Conservation (phyloP, 2,113 vertebrate species). For the Strix aluco region DNA sequence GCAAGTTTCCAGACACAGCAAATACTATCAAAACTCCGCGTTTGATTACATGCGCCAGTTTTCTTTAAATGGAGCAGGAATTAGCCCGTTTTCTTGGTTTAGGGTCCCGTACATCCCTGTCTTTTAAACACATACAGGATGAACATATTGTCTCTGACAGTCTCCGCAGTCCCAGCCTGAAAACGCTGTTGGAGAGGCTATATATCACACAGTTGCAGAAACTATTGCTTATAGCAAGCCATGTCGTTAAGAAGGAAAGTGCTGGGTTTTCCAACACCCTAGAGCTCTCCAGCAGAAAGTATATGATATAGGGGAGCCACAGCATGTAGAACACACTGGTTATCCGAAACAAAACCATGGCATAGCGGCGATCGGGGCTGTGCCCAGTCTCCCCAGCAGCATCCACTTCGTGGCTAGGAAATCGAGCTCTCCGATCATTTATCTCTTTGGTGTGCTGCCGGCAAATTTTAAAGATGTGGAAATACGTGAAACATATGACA, state of each 20-base stretch:
- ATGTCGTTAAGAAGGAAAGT: constrained; percentile 95
- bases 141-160: constrained; percentile 94
- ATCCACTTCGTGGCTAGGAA: constrained; percentile 92
- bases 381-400: constrained; percentile 85
- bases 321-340: constrained; percentile 98
- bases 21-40: constrained; percentile 15
- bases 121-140: constrained; percentile 81
- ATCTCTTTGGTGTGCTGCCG: constrained; percentile 99
- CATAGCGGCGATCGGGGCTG: constrained; percentile 91
- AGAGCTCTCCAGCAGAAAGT: constrained; percentile 96
- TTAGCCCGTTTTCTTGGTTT: constrained; percentile 93
- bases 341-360: constrained; percentile 96
- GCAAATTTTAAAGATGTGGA: constrained; percentile 98
- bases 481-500: constrained; percentile 97
- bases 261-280: constrained; percentile 90
- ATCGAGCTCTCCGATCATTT: constrained; percentile 91
- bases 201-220: constrained; percentile 99
- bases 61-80: constrained; percentile 90
- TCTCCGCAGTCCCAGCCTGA: constrained; percentile 92
- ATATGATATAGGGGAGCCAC: constrained; percentile 98
- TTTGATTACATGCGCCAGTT: not conserved
- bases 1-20: constrained; percentile 58
- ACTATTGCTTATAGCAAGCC: constrained; percentile 99
- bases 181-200: constrained; percentile 97
- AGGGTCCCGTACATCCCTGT: constrained; percentile 85